Evolutionary conservation across 2,113 vertebrate species (phyloP).

Genomic region (Carassius carassius): DNA sequence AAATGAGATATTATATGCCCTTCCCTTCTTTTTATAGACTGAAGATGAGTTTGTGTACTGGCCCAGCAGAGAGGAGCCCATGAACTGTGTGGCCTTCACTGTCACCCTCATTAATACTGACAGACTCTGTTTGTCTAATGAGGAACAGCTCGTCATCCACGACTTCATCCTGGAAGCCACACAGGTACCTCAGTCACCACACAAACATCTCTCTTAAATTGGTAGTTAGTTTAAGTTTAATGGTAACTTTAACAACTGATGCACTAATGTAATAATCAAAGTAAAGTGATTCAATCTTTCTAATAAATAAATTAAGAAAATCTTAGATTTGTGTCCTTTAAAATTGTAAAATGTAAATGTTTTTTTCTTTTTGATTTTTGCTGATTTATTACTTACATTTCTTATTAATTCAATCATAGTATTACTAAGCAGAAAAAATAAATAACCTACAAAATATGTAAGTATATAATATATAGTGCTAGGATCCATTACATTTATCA

Average conservation of each 20-base stretch:
- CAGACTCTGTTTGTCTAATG: slow-evolving; percentile 96
- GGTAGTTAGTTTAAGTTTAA: neutral
- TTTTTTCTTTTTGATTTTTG: too few species aligned
- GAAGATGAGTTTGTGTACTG: slow-evolving; percentile 99
- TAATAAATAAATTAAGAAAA: too few species aligned
- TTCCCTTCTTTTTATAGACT: slow-evolving; percentile 76
- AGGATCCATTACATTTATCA: too few species aligned
- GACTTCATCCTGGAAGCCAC: slow-evolving; percentile 99
- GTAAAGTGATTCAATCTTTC: too few species aligned
- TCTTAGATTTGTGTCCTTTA: too few species aligned
- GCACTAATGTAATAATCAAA: neutral
- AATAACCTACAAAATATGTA: too few species aligned
- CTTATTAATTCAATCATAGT: too few species aligned
- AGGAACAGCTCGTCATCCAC: slow-evolving; percentile 99
- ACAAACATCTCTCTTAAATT: slow-evolving; percentile 9
- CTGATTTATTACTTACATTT: too few species aligned
- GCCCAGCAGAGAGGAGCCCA: slow-evolving; percentile 97
- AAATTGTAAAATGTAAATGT: too few species aligned
- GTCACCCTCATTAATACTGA: slow-evolving; percentile 99
- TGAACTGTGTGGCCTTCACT: slow-evolving; percentile 98
- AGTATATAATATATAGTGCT: too few species aligned
- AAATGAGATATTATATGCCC: neutral
- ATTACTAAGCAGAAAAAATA: too few species aligned
- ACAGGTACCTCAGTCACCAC: slow-evolving; percentile 78
- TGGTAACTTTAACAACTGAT: neutral